Conservation (phyloP, 2,113 vertebrate species). For the Pluvianellus socialis region DNA sequence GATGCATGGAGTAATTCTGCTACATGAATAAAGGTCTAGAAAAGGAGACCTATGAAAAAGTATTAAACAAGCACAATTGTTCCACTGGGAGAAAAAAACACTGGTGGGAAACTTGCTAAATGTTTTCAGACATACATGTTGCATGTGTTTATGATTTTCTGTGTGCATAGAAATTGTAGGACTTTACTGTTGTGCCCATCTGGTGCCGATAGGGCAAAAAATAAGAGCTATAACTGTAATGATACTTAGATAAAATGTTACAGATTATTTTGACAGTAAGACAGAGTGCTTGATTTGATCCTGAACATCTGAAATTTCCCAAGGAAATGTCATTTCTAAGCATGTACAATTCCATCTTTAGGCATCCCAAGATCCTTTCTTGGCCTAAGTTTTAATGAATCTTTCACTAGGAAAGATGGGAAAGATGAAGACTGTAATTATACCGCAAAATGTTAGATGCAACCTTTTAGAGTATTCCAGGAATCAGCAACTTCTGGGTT, state of each 20-base stretch:
- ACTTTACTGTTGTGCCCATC: neutral
- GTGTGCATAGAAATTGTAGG: neutral
- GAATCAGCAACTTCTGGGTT: neutral
- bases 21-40: neutral
- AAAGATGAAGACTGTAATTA: neutral
- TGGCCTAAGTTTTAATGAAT: neutral
- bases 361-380: neutral
- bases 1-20: neutral
- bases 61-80: neutral
- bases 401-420: neutral
- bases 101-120: accelerated
- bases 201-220: neutral
- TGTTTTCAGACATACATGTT: neutral
- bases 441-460: neutral
- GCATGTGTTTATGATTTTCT: neutral
- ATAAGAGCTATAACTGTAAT: neutral
- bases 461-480: neutral
- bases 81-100: neutral
- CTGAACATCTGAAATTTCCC: neutral
- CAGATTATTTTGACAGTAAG: neutral
- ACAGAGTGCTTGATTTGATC: neutral
- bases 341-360: neutral
- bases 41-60: neutral
- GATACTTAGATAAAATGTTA: neutral
- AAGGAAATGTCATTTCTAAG: neutral